Evolutionary conservation across 2,888 invertebrate genomes (phyloP).

Genomic region (Leucophora obtusa): DNA sequence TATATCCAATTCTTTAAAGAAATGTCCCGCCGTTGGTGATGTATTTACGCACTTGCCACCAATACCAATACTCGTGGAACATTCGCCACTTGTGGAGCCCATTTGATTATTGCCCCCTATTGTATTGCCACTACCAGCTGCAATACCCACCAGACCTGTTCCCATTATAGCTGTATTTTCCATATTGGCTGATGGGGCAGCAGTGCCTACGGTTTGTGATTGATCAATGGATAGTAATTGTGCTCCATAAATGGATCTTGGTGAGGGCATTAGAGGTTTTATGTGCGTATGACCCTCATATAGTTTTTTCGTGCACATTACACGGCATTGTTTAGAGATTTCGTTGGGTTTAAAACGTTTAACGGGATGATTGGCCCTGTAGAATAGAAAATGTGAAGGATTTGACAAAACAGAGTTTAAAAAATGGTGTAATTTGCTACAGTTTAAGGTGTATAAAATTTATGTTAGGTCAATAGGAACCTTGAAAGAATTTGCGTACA

Average conservation of each 20-base stretch:
- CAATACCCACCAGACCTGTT: conserved; percentile 73
- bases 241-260: conserved; percentile 74
- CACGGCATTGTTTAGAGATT: conserved; percentile 78
- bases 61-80: conserved; percentile 40
- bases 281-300: conserved; percentile 82
- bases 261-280: conserved; percentile 79
- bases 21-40: conserved; percentile 61
- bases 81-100: conserved; percentile 40
- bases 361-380: conserved; percentile 92
- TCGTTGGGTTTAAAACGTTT: conserved; percentile 88
- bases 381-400: conserved; percentile 44
- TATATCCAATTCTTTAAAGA: conserved; percentile 71
- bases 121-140: conserved; percentile 45
- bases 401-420: too few relatives aligned
- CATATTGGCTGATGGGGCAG: neutral
- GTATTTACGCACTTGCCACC: conserved; percentile 57
- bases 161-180: conserved; percentile 47
- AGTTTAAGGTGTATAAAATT: too few relatives aligned
- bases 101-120: conserved; percentile 55
- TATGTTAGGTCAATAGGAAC: too few relatives aligned
- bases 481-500: too few relatives aligned
- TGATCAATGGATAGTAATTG: conserved; percentile 72
- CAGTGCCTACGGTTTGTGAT: conserved; percentile 45
- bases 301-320: conserved; percentile 79
- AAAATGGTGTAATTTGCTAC: too few relatives aligned